Base-by-base conservation (phyloP, 2,888 invertebrate genomes). In the Drosophila barbarae region DNA sequence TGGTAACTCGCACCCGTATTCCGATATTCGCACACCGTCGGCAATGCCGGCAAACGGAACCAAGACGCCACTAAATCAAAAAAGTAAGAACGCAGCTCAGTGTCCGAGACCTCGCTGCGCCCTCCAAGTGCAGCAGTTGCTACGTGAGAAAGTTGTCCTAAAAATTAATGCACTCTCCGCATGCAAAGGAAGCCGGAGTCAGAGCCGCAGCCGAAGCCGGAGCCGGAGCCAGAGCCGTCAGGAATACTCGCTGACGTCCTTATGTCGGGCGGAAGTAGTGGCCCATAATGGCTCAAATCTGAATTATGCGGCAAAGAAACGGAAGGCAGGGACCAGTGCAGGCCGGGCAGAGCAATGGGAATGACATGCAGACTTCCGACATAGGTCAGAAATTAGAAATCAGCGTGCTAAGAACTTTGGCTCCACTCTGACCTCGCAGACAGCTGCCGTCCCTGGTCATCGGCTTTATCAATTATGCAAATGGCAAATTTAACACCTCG, bases 381-480 rank as follows among this genome's bases (percentile, higher is more conserved):
- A 77, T 72, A 75, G 81, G 75, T 83, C 81, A 85, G 75, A 71
- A 81, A 74, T 84, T 81, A 80, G 68, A 71, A 82, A 77, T 82
- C 79, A 83, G 73, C 81, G 64, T 80, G 75, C 73, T 73, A 75
- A 75, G 85, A 73, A 83, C 72, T 76, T 63, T 69, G 66, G 39
- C 38, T 41, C 35, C n/a, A 41, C 51, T 41, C 38, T 44, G 56
- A 46, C 51, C 21, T 23, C 26, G 44, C 49, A 47, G 28, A 41
- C 18, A 21, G 44, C 42, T 18, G 41, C 42, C 61, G 38, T 30
- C 34, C 26, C 30, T 59, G 30, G 54, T 68, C 76, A 68, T 66
- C 68, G 72, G 83, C 75, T 79, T 77, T 84, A 86, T 85, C 83
- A 85, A 85, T 86, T 85, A 85, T 85, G 86, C 79, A 86, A 86